Evolutionary conservation across 2,797 vertebrate genomes (phyloP).

Genomic region (Tadarida brasiliensis): DNA sequence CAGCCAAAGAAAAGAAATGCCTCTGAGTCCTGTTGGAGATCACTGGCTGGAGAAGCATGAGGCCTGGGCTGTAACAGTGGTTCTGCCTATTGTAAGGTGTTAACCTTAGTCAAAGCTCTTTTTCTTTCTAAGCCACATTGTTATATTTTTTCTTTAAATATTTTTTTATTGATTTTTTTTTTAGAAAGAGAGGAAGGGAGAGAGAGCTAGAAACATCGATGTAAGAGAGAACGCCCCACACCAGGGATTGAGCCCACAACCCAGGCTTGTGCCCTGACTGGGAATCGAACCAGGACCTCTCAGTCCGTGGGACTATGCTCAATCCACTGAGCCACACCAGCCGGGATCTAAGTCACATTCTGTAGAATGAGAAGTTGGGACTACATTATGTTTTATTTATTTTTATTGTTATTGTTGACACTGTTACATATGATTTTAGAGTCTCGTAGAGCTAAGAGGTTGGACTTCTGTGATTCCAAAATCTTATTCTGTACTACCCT

Average conservation of each 20-base stretch:
- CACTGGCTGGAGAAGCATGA: neutral
- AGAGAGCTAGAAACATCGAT: too few relatives aligned
- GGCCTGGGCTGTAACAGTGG: neutral
- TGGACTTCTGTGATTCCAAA: neutral
- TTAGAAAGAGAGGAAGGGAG: too few relatives aligned
- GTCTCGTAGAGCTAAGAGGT: neutral
- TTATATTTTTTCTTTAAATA: too few relatives aligned
- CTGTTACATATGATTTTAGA: neutral
- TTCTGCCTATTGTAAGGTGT: neutral
- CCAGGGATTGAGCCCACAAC: too few relatives aligned
- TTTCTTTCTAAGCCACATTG: neutral
- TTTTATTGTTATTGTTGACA: neutral
- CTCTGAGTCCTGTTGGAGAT: neutral
- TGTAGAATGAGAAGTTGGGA: neutral
- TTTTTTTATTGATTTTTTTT: too few relatives aligned
- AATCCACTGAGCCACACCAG: too few relatives aligned
- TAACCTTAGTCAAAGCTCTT: neutral
- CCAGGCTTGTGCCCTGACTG: too few relatives aligned
- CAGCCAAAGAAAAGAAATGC: neutral
- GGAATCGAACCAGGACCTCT: too few relatives aligned
- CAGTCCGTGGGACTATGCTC: too few relatives aligned
- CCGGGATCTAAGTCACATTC: neutral
- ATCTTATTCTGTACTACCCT: neutral
- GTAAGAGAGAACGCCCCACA: too few relatives aligned
- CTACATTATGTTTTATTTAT: neutral